These are phyloP conservation scores for Leiothrix lutea DNA, from an alignment of 2,113 vertebrate species.

Conservation along the genomic window DNA sequence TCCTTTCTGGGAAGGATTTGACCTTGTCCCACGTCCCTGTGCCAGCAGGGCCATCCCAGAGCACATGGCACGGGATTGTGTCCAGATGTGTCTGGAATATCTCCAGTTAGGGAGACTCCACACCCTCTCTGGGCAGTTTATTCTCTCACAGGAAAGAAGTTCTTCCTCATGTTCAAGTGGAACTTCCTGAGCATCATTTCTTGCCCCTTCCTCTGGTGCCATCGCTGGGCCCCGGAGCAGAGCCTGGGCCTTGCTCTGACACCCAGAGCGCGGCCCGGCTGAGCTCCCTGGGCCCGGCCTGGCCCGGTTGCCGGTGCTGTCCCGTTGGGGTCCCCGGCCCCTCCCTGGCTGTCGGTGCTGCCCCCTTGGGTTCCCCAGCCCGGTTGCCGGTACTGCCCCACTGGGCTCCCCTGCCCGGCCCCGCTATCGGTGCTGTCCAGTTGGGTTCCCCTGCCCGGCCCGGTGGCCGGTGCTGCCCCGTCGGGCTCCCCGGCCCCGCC, in stretches of 20 bases:
- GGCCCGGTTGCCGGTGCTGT: not conserved
- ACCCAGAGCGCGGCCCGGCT: fast-evolving
- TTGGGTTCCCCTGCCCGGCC: too few species aligned
- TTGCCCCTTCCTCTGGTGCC: not conserved
- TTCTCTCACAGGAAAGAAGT: not conserved
- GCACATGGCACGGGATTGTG: not conserved
- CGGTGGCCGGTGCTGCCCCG: too few species aligned
- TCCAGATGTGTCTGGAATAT: not conserved
- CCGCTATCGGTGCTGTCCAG: too few species aligned
- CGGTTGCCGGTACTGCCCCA: too few species aligned
- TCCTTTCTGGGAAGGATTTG: not conserved
- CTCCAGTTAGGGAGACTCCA: not conserved
- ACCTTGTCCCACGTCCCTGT: not conserved
- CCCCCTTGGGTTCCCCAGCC: too few species aligned
- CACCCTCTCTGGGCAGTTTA: not conserved
- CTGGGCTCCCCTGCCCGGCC: too few species aligned
- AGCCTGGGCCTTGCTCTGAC: not conserved
- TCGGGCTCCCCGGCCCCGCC: too few species aligned
- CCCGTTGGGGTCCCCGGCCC: not conserved
- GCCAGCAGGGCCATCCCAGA: not conserved
- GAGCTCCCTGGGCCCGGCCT: too few species aligned
- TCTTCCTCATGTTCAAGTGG: not conserved
- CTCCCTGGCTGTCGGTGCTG: too few species aligned
- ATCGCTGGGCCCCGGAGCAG: not conserved
- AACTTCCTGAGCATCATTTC: not conserved